Base-by-base conservation (phyloP, 2,113 vertebrate genomes). In the Sebastes schlegelii region DNA sequence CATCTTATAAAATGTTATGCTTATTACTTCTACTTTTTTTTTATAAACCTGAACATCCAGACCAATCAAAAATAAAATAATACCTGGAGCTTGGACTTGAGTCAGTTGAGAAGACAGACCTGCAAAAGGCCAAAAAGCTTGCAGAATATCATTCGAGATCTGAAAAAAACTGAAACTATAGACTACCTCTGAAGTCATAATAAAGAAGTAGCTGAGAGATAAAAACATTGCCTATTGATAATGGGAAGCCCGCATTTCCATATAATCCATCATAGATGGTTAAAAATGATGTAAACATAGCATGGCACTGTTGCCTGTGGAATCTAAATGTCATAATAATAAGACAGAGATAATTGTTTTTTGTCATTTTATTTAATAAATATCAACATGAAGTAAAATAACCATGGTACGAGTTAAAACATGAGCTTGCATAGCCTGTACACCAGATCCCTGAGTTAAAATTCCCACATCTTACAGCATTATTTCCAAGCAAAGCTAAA, bases 321-420 rank as follows among this genome's bases (percentile, higher is more conserved):
- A 13, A 26, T 6, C 2, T 1, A 63, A 23, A 51, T 34, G 4
- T 45, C 13, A 1, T 2, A 23, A 80, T 55, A 48, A 80, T 55
- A 48, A 60, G 14, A 78, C 71, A 67, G 5, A 26, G 11, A 76
- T 6, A 9, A 54, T 8, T 12, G 4, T 2, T 40, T 85, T 82
- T 64, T 68, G 34, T 51, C 23, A 10, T 87, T 93, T 92, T 86
- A 83, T 91, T 91, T 21, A 82, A 91, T 86, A 92, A 90, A 92
- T 90, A 89, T 61, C 21, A 67, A 54, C n/a, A 88, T 45, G 11
- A 80, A 76, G 10, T 82, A 51, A 86, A 83, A 82, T 23, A 63
- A 73, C 13, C 79, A 21, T 1, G 76, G 6, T 49, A 5, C 55
- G 4, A 73, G 26, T 67, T 77, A 77, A 80, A 77, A 72, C 49